Percentiles rank a stretch among this genome's conserved stretches.
Evolutionary conservation across 1,140 invertebrate genomes (phyloP).

Genomic region (Asbolus verrucosus): DNA sequence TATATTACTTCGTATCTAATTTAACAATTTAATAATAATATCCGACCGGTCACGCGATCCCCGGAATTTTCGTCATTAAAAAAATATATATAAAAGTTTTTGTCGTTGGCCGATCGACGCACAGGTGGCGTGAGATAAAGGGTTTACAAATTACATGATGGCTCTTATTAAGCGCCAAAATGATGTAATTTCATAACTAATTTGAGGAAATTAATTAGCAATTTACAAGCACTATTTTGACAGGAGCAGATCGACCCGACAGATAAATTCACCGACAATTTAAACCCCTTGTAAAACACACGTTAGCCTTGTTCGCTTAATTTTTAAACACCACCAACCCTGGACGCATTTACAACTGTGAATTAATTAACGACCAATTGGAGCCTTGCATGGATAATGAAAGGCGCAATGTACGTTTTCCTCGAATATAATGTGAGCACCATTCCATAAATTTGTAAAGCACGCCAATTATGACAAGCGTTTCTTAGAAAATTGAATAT

Average conservation of each 20-base stretch:
- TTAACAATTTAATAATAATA: conserved; percentile 43
- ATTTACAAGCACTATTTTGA: conserved; percentile 14
- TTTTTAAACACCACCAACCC: conserved; percentile 23
- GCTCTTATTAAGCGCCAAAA: conserved; percentile 18
- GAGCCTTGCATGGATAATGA: too few relatives aligned
- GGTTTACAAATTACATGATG: conserved; percentile 15
- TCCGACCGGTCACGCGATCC: conserved; percentile 22
- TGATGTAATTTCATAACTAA: conserved; percentile 15
- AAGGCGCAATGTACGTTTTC: too few relatives aligned
- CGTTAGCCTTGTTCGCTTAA: conserved; percentile 4
- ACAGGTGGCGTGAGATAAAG: conserved; percentile 29
- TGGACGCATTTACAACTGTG: conserved; percentile 9
- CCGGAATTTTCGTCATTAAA: background rate
- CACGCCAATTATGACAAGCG: conserved; percentile 45
- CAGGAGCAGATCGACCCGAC: background rate
- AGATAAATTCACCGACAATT: conserved; percentile 25
- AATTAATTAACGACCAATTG: conserved; percentile 4
- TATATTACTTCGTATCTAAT: conserved; percentile 42
- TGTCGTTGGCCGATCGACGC: background rate
- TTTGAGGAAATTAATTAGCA: conserved; percentile 34
- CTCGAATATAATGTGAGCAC: conserved; percentile 21
- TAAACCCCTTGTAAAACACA: conserved; percentile 33
- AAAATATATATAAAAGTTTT: background rate
- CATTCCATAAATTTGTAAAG: conserved; percentile 40
- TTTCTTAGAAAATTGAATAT: conserved; percentile 46